Conservation (phyloP, 2,797 vertebrate genomes). For the Sitta carolinensis region DNA sequence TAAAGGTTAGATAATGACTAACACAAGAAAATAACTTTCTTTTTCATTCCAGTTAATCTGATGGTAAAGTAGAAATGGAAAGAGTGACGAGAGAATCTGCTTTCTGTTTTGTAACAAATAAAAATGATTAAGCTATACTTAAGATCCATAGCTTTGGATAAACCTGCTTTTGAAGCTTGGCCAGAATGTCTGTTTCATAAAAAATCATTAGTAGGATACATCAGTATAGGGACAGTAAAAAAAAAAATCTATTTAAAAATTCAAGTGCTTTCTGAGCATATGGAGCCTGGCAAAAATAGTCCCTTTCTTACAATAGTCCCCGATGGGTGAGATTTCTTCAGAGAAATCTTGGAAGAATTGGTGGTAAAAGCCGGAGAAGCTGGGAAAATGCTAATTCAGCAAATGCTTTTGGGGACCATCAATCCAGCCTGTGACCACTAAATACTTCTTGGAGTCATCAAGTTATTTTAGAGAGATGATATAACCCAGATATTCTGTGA, state of each 20-base stretch:
- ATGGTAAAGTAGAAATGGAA: background rate
- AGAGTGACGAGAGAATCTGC: background rate
- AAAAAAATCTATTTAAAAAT: background rate
- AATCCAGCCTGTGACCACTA: background rate
- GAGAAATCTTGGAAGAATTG: slow-evolving; percentile 33
- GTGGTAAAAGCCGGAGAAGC: slow-evolving; percentile 34
- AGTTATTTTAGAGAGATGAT: background rate
- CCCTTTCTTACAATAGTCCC: slow-evolving; percentile 55
- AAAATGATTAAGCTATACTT: background rate
- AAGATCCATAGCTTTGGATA: background rate
- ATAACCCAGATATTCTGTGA: background rate
- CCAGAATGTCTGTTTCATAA: slow-evolving; percentile 5
- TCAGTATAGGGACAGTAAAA: background rate
- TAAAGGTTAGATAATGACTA: background rate
- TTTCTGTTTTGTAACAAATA: background rate
- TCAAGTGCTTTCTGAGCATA: slow-evolving; percentile 55
- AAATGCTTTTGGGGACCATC: background rate
- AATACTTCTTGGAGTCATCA: background rate
- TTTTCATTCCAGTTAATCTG: background rate
- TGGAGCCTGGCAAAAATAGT: slow-evolving; percentile 60
- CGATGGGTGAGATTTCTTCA: slow-evolving; percentile 35
- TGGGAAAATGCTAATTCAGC: slow-evolving; percentile 31
- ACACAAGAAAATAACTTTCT: background rate
- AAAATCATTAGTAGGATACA: slow-evolving; percentile 21
- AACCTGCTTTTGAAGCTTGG: background rate